Percentiles rank a stretch among this genome's conserved stretches.
phyloP scores from a whole-genome alignment of 1,140 invertebrate genomes.

The Rhagoletis zephyria region DNA sequence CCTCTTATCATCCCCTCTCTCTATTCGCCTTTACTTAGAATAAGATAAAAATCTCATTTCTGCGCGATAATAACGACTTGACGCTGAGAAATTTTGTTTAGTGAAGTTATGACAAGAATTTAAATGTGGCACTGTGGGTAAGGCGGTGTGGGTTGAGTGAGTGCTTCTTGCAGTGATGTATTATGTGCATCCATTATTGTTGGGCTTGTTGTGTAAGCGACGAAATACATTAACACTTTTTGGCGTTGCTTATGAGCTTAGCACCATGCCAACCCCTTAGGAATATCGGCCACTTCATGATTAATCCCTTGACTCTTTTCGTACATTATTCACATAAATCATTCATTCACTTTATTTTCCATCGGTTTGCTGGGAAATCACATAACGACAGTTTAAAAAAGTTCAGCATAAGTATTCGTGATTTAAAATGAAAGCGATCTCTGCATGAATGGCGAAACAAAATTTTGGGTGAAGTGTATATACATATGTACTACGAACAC shows the following conservation, averaged over 20 bases:
- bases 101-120: slow-evolving; percentile 35
- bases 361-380: no score
- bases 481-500: no score
- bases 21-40: neutral
- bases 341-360: neutral
- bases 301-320: neutral
- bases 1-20: neutral
- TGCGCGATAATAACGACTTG: slow-evolving; percentile 15
- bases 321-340: neutral
- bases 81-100: slow-evolving; percentile 18
- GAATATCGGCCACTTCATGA: neutral
- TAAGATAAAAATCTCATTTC: slow-evolving; percentile 42
- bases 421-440: no score
- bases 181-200: neutral
- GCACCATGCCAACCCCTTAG: neutral
- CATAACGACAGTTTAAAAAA: no score
- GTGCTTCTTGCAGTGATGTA: neutral
- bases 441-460: no score
- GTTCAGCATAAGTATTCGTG: no score
- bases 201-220: no score
- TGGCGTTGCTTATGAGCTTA: neutral
- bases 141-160: neutral
- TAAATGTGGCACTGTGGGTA: neutral
- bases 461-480: no score
- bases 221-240: neutral